These are phyloP conservation scores for Parazoanthus atlanticus DNA, from an alignment of 92 coral and sea anemone genomes.

Conservation along the genomic window DNA sequence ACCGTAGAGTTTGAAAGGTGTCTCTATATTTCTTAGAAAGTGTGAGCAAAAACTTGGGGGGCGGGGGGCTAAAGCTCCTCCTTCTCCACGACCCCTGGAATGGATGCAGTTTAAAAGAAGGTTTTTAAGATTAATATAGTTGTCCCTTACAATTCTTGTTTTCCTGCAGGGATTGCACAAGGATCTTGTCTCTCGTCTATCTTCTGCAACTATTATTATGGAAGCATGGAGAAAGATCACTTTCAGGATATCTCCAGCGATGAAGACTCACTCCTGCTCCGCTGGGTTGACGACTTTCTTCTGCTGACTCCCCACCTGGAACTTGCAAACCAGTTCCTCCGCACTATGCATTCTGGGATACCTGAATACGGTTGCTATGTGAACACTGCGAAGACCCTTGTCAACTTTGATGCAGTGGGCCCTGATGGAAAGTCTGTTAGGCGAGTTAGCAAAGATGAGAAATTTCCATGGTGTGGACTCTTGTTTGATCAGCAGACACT, in stretches of 20 bases:
- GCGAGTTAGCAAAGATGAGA: slow-evolving; percentile 44
- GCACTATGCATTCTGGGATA: slow-evolving; percentile 41
- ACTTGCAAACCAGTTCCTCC: slow-evolving; percentile 38
- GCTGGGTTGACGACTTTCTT: slow-evolving; percentile 95
- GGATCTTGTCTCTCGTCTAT: slow-evolving; percentile 83
- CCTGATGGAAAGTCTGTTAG: slow-evolving; percentile 65
- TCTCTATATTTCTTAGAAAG: too few species aligned
- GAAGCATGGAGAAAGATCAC: slow-evolving; percentile 78
- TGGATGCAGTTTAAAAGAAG: neutral
- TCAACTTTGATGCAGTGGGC: slow-evolving; percentile 69
- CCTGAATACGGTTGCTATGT: slow-evolving; percentile 74
- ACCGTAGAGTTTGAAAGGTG: too few species aligned
- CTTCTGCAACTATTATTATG: slow-evolving; percentile 80
- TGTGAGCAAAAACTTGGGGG: too few species aligned
- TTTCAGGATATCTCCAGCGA: slow-evolving; percentile 59
- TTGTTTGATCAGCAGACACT: slow-evolving; percentile 66
- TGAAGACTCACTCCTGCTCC: slow-evolving; percentile 76
- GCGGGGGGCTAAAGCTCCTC: too few species aligned
- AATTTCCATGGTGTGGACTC: slow-evolving; percentile 86
- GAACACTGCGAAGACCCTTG: slow-evolving; percentile 74
- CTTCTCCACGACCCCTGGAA: too few species aligned
- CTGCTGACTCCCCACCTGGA: slow-evolving; percentile 68
- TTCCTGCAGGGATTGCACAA: slow-evolving; percentile 82
- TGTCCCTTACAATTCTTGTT: too few species aligned
- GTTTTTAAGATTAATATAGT: too few species aligned